phyloP scores from a whole-genome alignment of 2,797 vertebrate genomes.

The Tangara arthus region DNA sequence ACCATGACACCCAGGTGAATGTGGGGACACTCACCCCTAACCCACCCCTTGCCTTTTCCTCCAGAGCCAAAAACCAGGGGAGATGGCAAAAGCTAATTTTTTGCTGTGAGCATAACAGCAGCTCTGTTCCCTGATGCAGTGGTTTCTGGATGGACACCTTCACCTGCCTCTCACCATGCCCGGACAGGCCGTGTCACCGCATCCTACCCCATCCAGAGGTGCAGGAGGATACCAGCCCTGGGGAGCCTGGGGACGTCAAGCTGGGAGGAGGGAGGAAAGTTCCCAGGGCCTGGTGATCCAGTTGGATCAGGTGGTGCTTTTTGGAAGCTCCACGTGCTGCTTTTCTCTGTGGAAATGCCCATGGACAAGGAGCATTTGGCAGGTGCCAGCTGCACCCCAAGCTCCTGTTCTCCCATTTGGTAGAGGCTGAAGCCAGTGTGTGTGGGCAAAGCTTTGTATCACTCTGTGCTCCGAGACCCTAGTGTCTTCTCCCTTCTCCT shows the following conservation, averaged over 20 bases:
- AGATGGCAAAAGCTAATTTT: not conserved
- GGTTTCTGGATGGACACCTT: not conserved
- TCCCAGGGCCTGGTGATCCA: not conserved
- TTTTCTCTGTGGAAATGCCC: not conserved
- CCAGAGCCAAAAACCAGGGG: not conserved
- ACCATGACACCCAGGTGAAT: rapidly evolving
- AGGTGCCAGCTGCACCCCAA: not conserved
- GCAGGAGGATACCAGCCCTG: not conserved
- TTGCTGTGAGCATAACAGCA: not conserved
- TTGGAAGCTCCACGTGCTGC: rapidly evolving
- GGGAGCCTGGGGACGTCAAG: not conserved
- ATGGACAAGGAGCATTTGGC: rapidly evolving
- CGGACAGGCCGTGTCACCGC: rapidly evolving
- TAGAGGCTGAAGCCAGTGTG: not conserved
- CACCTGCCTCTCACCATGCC: not conserved
- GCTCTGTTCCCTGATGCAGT: not conserved
- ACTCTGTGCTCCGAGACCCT: not conserved
- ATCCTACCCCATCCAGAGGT: not conserved
- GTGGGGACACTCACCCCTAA: not conserved
- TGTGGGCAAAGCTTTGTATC: rapidly evolving
- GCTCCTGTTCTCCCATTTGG: rapidly evolving
- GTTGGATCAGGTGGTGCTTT: not conserved
- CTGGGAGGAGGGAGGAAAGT: not conserved
- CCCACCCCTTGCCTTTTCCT: not conserved
- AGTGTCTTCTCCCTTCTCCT: not conserved